These are phyloP conservation scores for Drosophila barbarae DNA, from an alignment of 2,888 invertebrate genomes.

Conservation along the genomic window DNA sequence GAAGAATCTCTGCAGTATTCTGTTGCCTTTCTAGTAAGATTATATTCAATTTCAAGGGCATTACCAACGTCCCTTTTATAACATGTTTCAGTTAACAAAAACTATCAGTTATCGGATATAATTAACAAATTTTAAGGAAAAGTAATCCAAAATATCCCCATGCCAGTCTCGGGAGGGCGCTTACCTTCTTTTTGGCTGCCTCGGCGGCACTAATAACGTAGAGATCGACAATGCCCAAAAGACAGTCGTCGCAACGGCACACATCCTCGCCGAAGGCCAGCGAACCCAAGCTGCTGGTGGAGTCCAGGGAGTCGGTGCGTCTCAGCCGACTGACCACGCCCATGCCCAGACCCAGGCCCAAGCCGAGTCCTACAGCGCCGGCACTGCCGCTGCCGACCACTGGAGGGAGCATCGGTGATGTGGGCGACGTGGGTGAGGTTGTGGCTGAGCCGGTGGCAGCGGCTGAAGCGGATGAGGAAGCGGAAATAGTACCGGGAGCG, in stretches of 20 bases:
- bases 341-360: slow-evolving; percentile 55
- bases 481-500: slow-evolving; percentile 80
- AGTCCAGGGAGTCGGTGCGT: slow-evolving; percentile 88
- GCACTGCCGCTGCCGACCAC: slow-evolving; percentile 22
- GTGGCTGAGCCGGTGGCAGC: slow-evolving; percentile 25
- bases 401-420: slow-evolving; percentile 2
- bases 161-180: slow-evolving; percentile 6
- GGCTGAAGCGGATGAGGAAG: slow-evolving; percentile 7
- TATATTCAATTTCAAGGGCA: not conserved
- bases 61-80: no score
- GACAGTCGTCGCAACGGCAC: slow-evolving; percentile 90
- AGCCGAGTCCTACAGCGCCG: slow-evolving; percentile 31
- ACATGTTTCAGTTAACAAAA: not conserved
- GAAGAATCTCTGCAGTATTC: not conserved
- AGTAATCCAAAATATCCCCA: no score
- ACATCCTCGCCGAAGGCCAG: slow-evolving; percentile 84
- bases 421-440: slow-evolving; percentile 77
- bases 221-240: slow-evolving; percentile 89
- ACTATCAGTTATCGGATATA: not conserved
- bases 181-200: slow-evolving; percentile 86
- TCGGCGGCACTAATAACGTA: slow-evolving; percentile 82
- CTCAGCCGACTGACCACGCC: slow-evolving; percentile 81
- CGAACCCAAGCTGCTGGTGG: slow-evolving; percentile 87
- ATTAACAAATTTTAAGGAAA: not conserved
- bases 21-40: not conserved